A percentile compares a stretch with the other conserved stretches of the same genome.
These are phyloP conservation scores for Dendroctonus ponderosae DNA, from an alignment of 1,140 invertebrate genomes.

Conservation along the genomic window DNA sequence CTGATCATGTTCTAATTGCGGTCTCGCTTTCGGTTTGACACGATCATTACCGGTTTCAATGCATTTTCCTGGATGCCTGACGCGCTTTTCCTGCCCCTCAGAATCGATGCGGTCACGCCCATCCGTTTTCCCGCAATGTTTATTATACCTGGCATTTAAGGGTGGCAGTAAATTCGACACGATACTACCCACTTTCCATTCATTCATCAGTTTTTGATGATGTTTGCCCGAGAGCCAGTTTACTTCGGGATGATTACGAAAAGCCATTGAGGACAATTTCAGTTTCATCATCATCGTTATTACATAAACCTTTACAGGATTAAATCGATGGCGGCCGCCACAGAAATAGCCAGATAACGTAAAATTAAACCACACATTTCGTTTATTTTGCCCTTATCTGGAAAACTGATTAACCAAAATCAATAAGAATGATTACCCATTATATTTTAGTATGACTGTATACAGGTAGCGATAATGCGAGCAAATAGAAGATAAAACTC, in stretches of 20 bases:
- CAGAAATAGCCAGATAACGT: conserved; percentile 24
- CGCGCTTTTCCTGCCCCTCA: conserved; percentile 24
- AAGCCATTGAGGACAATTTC: too few species aligned
- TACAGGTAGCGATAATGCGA: conserved; percentile 31
- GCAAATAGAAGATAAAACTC: conserved; percentile 27
- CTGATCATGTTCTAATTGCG: conserved; percentile 26
- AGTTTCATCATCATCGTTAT: too few species aligned
- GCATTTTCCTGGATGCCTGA: conserved; percentile 30
- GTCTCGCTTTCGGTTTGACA: conserved; percentile 32
- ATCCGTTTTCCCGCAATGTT: conserved; percentile 28
- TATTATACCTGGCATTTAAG: conserved; percentile 18
- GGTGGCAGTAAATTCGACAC: too few species aligned
- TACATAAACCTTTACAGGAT: neutral
- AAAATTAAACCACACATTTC: conserved; percentile 21
- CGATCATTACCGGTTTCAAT: conserved; percentile 25
- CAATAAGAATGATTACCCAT: conserved; percentile 35
- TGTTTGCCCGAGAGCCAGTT: too few species aligned
- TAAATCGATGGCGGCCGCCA: conserved; percentile 1
- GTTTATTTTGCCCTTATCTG: conserved; percentile 30
- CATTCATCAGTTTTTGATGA: too few species aligned
- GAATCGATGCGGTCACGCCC: conserved; percentile 31
- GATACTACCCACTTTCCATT: too few species aligned
- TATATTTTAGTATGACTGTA: conserved; percentile 31
- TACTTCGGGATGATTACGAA: too few species aligned
- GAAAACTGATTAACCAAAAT: conserved; percentile 28